Percentiles rank a stretch among this genome's conserved stretches.
phyloP scores from a whole-genome alignment of 2,113 vertebrate species.

The Chionomys nivalis region DNA sequence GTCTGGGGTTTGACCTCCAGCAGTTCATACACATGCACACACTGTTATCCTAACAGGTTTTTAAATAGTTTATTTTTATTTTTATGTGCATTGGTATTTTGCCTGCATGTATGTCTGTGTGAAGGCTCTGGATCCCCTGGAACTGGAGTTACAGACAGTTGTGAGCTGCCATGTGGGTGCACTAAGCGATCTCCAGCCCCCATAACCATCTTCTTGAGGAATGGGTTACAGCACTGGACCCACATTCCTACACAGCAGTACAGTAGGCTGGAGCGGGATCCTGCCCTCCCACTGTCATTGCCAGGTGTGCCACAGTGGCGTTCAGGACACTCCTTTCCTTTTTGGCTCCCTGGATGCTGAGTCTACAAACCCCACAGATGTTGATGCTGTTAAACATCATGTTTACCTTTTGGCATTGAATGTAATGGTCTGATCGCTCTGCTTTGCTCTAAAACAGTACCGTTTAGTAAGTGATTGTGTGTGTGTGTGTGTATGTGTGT shows the following conservation, averaged over 20 bases:
- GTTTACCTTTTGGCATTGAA: slow-evolving; percentile 22
- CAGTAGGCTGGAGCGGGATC: neutral
- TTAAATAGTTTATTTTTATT: no score
- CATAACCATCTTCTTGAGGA: neutral
- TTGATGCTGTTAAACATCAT: neutral
- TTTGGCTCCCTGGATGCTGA: neutral
- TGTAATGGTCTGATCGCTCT: neutral
- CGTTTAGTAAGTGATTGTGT: no score
- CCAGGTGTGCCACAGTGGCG: neutral
- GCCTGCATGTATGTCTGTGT: no score
- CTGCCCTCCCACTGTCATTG: neutral
- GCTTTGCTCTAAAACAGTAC: slow-evolving; percentile 30
- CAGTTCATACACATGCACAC: neutral
- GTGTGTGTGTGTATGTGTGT: neutral
- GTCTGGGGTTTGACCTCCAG: neutral
- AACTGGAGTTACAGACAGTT: no score
- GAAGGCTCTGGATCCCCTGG: no score
- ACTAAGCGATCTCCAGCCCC: neutral
- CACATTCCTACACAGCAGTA: neutral
- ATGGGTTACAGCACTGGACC: neutral
- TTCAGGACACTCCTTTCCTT: neutral
- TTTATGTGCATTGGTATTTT: no score
- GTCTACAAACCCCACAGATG: neutral
- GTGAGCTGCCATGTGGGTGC: no score
- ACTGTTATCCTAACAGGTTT: neutral